phyloP scores from a whole-genome alignment of 2,113 vertebrate genomes.

The Chionodraco myersi region DNA sequence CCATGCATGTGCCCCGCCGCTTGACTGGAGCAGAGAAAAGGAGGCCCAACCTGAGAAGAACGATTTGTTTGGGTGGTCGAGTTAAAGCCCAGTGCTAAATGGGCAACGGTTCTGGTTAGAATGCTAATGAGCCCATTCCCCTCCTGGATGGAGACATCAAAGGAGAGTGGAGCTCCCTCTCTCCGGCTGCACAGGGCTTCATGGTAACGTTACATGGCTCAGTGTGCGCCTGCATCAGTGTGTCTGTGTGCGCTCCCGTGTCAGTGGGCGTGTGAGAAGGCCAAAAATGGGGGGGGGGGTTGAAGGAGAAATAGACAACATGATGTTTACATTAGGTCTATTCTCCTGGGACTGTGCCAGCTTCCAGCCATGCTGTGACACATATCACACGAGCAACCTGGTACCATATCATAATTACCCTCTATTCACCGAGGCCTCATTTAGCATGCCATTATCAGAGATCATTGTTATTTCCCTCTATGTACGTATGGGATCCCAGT shows the following conservation, averaged over 20 bases:
- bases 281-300: conserved; percentile 19
- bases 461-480: conserved; percentile 78
- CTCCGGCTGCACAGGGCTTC: conserved; percentile 57
- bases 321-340: conserved; percentile 72
- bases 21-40: conserved; percentile 41
- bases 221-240: conserved; percentile 29
- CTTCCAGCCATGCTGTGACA: conserved; percentile 68
- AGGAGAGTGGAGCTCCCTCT: conserved; percentile 60
- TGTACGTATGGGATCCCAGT: conserved; percentile 67
- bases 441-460: conserved; percentile 76
- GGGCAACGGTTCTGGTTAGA: conserved; percentile 69
- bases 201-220: conserved; percentile 63
- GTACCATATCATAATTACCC: conserved; percentile 75
- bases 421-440: conserved; percentile 75
- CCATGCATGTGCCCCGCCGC: conserved; percentile 46
- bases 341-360: conserved; percentile 65
- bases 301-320: conserved; percentile 47
- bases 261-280: conserved; percentile 8
- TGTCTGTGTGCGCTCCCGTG: conserved; percentile 3
- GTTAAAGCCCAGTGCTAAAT: conserved; percentile 76
- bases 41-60: conserved; percentile 51
- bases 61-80: conserved; percentile 79
- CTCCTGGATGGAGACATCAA: conserved; percentile 79
- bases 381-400: conserved; percentile 72
- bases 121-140: conserved; percentile 76